A percentile compares a stretch with the other conserved stretches of the same genome.
These are phyloP conservation scores for Drosophila kanekoi DNA, from an alignment of 2,888 invertebrate genomes.

Conservation along the genomic window DNA sequence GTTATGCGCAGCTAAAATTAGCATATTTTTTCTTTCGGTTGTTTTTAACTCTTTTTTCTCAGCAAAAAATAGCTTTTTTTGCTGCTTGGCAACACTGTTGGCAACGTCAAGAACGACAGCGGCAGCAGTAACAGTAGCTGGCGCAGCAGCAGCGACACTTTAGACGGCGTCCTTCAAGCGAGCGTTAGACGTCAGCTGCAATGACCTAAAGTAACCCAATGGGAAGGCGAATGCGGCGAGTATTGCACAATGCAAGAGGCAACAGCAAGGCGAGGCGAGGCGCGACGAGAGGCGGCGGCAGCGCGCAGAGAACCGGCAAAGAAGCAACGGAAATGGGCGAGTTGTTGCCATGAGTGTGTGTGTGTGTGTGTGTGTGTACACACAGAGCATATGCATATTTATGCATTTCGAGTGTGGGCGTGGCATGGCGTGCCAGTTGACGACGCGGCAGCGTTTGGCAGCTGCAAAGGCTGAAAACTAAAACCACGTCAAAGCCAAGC, in stretches of 20 bases:
- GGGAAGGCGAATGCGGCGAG: constrained; percentile 56
- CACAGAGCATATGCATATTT: constrained; percentile 3
- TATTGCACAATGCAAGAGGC: constrained; percentile 57
- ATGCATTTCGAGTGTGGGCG: constrained; percentile 52
- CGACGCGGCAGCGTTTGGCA: constrained; percentile 46
- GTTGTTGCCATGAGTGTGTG: constrained; percentile 8
- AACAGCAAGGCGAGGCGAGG: background rate
- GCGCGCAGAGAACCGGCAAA: constrained; percentile 48
- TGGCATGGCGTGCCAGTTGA: constrained; percentile 46
- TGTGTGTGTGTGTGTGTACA: too few species aligned
- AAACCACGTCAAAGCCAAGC: constrained; percentile 35
- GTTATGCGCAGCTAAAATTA: too few species aligned
- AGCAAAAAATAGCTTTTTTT: constrained; percentile 23
- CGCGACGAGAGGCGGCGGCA: constrained; percentile 13
- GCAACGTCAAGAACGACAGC: constrained; percentile 6
- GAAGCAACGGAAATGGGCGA: constrained; percentile 61
- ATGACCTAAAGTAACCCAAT: constrained; percentile 81
- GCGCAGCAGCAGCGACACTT: constrained; percentile 39
- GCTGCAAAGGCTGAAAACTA: constrained; percentile 37
- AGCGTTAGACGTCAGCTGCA: constrained; percentile 73
- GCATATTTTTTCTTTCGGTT: background rate
- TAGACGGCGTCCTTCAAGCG: constrained; percentile 76
- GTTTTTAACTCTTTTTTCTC: background rate
- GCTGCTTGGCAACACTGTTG: constrained; percentile 19
- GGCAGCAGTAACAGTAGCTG: constrained; percentile 12